Evolutionary conservation across 2,888 invertebrate genomes (phyloP).

Genomic region (Erynnis tages): DNA sequence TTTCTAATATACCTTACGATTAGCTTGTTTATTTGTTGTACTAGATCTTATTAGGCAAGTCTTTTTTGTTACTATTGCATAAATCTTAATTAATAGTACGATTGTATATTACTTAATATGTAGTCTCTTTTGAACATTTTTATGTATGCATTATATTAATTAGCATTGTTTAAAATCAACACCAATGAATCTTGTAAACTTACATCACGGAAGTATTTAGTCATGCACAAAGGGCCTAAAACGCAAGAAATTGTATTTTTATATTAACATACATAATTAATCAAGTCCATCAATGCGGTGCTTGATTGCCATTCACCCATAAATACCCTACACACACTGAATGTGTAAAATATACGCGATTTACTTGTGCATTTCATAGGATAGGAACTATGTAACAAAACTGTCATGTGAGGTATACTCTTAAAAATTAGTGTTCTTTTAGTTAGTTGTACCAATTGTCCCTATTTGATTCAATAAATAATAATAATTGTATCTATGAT

Average conservation of each 20-base stretch:
- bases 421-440: slow-evolving; percentile 44
- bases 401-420: slow-evolving; percentile 35
- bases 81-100: background rate
- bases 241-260: slow-evolving; percentile 27
- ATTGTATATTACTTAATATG: background rate
- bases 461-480: slow-evolving; percentile 41
- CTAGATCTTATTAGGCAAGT: background rate
- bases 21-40: slow-evolving; percentile 6
- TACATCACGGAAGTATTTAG: slow-evolving; percentile 34
- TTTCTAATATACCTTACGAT: background rate
- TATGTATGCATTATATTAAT: slow-evolving; percentile 1
- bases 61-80: background rate
- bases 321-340: background rate
- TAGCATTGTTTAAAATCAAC: background rate
- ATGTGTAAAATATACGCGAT: slow-evolving; percentile 6
- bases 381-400: slow-evolving; percentile 18
- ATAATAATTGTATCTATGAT: slow-evolving; percentile 53
- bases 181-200: background rate
- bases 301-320: slow-evolving; percentile 5
- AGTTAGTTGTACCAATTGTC: slow-evolving; percentile 68
- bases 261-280: slow-evolving; percentile 4
- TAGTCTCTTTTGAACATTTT: slow-evolving; percentile 1
- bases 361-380: slow-evolving; percentile 51
- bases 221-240: slow-evolving; percentile 37
- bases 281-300: slow-evolving; percentile 7